phyloP scores from a whole-genome alignment of 1,140 invertebrate species.

The Pogonomyrmex californicus region DNA sequence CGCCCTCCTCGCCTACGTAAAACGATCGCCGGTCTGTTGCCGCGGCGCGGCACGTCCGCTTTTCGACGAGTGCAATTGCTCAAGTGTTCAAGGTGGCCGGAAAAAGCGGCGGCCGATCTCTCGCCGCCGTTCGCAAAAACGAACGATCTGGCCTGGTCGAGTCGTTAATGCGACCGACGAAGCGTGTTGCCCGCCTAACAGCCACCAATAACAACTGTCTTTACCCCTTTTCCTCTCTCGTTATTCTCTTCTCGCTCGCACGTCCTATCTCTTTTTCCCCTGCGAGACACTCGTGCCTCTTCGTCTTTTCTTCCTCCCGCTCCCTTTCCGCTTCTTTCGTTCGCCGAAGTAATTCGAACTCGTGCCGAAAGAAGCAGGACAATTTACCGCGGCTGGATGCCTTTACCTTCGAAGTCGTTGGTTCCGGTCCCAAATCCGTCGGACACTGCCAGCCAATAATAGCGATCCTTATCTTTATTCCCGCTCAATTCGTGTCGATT shows the following conservation, averaged over 20 bases:
- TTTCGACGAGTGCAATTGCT: constrained; percentile 52
- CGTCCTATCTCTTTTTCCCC: neutral
- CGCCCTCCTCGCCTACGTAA: constrained; percentile 41
- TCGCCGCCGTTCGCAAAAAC: constrained; percentile 46
- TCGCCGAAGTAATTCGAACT: constrained; percentile 77
- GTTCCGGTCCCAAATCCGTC: constrained; percentile 72
- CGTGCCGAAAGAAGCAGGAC: constrained; percentile 77
- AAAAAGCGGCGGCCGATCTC: constrained; percentile 59
- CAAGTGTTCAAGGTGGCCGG: constrained; percentile 56
- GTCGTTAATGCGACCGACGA: constrained; percentile 77
- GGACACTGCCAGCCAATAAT: constrained; percentile 22
- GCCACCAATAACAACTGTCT: constrained; percentile 75
- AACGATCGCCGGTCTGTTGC: constrained; percentile 34
- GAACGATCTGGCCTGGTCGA: constrained; percentile 59
- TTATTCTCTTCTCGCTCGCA: constrained; percentile 6
- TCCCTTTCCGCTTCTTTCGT: constrained; percentile 61
- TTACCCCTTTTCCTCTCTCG: constrained; percentile 57
- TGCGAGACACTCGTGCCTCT: constrained; percentile 20
- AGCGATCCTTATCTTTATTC: neutral
- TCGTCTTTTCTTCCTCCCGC: neutral
- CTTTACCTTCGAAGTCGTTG: constrained; percentile 60
- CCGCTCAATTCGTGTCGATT: neutral
- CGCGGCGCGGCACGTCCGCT: constrained; percentile 35
- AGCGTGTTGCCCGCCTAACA: constrained; percentile 74
- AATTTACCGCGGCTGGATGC: constrained; percentile 73